Percentiles rank a stretch among this genome's conserved stretches.
Conservation (phyloP, 2,113 vertebrate species). For the Cervus canadensis region DNA sequence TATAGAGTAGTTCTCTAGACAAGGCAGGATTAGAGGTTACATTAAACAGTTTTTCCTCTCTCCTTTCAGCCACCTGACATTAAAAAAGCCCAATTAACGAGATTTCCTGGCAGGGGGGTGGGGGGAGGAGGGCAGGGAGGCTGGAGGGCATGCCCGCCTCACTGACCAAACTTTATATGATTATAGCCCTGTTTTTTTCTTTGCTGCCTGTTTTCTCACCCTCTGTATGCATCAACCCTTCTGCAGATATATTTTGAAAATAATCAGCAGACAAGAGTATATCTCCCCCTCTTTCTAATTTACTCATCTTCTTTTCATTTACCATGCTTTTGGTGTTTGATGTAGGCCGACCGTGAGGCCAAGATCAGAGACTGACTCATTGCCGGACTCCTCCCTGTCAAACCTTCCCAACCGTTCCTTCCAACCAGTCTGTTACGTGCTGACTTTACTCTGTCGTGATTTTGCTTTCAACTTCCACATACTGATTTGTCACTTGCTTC, state of each 20-base stretch:
- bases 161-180: background rate
- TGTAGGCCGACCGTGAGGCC: background rate
- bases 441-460: background rate
- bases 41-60: background rate
- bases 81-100: background rate
- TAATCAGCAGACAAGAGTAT: background rate
- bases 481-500: background rate
- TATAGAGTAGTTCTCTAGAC: background rate
- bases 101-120: accelerated
- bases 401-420: background rate
- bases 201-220: background rate
- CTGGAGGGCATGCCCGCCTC: accelerated
- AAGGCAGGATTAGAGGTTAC: background rate
- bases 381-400: background rate
- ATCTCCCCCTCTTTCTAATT: background rate
- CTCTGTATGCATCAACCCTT: background rate
- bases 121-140: no score
- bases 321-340: background rate
- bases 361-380: background rate
- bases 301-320: background rate
- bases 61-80: background rate
- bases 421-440: background rate
- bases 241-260: background rate
- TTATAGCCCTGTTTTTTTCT: background rate
- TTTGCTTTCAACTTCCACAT: background rate